Percentiles rank a stretch among this genome's conserved stretches.
phyloP scores from a whole-genome alignment of 2,888 invertebrate species.

The Acanthopleura granulata region DNA sequence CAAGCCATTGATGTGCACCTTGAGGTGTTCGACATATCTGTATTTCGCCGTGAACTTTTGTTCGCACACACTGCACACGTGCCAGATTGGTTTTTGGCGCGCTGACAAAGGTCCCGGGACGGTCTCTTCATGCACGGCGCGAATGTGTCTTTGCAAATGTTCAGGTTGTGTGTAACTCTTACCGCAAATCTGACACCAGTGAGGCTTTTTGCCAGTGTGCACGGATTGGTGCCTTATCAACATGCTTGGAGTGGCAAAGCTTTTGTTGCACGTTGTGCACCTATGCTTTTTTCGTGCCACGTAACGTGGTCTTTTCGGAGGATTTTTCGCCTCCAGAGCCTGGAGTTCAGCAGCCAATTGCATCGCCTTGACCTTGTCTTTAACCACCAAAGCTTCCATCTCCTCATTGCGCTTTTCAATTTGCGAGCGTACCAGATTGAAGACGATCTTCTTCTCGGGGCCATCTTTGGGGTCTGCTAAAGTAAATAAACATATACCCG shows the following conservation, averaged over 20 bases:
- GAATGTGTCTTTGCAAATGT: constrained; percentile 1
- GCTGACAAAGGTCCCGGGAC: neutral
- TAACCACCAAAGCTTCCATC: neutral
- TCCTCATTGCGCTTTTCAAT: neutral
- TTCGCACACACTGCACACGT: neutral
- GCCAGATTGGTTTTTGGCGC: neutral
- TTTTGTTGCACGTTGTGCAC: neutral
- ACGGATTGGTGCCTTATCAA: neutral
- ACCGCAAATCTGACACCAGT: neutral
- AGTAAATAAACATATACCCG: too few species aligned
- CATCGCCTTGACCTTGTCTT: neutral
- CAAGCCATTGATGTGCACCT: neutral
- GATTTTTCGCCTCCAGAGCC: neutral
- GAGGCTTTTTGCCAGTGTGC: neutral
- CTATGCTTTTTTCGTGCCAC: neutral
- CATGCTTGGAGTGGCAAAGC: neutral
- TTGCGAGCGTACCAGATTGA: neutral
- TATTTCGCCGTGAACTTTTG: neutral
- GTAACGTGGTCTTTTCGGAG: neutral
- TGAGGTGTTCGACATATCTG: neutral
- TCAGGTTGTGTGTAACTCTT: neutral
- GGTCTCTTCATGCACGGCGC: neutral
- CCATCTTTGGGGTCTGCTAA: neutral
- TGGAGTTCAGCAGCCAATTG: neutral
- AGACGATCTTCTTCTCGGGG: neutral